These are phyloP conservation scores for Lynx canadensis DNA, from an alignment of 2,113 vertebrate genomes.

Conservation along the genomic window DNA sequence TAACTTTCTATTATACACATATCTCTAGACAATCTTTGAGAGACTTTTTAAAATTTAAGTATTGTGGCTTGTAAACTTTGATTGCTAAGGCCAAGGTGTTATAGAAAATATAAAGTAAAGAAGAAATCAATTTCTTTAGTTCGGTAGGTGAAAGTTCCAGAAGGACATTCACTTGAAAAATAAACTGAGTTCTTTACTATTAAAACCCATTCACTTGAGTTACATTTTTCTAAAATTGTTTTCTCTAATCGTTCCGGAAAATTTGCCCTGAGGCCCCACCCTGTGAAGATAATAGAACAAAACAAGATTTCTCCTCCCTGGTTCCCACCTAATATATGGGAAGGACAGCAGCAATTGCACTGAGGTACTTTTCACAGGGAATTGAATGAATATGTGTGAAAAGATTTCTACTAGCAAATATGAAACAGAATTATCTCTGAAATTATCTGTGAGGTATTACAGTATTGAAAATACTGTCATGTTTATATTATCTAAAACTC, in stretches of 20 bases:
- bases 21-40: background rate
- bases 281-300: background rate
- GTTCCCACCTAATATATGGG: background rate
- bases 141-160: background rate
- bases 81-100: background rate
- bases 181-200: background rate
- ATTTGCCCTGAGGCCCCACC: background rate
- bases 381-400: background rate
- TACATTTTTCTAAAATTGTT: background rate
- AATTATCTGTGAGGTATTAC: background rate
- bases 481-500: background rate
- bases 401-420: background rate
- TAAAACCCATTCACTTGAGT: background rate
- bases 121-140: background rate
- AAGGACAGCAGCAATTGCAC: background rate
- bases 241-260: background rate
- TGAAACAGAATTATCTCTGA: background rate
- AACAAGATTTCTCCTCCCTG: background rate
- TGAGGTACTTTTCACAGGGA: background rate
- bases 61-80: background rate
- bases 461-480: background rate
- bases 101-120: background rate
- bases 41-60: background rate
- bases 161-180: slow-evolving; percentile 4
- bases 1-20: background rate